phyloP scores from a whole-genome alignment of 2,888 invertebrate genomes.

The Drosophila borborema region DNA sequence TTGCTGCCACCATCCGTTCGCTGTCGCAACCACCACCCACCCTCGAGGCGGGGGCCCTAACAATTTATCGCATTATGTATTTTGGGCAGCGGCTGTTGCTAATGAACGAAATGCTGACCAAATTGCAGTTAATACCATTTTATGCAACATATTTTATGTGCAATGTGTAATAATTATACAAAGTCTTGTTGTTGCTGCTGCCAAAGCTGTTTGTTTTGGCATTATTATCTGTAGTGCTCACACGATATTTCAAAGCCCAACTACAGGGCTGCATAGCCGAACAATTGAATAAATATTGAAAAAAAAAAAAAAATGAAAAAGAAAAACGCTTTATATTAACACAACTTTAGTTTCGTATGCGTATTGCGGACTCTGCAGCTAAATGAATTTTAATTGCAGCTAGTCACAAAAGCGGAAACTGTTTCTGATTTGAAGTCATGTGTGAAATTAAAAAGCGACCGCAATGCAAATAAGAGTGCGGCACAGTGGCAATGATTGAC shows the following conservation, averaged over 20 bases:
- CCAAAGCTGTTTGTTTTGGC: constrained; percentile 40
- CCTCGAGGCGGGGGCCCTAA: constrained; percentile 11
- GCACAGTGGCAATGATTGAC: not conserved
- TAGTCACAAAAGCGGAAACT: constrained; percentile 40
- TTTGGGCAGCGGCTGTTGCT: constrained; percentile 50
- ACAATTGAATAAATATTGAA: constrained; percentile 51
- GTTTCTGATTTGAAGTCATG: constrained; percentile 59
- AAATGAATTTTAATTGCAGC: constrained; percentile 55
- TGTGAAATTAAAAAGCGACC: constrained; percentile 71
- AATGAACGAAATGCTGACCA: constrained; percentile 64
- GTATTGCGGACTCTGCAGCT: constrained; percentile 30
- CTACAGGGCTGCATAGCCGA: constrained; percentile 26
- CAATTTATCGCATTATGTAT: constrained; percentile 47
- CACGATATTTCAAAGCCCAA: constrained; percentile 20
- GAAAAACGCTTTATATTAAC: constrained; percentile 1
- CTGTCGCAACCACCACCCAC: not conserved
- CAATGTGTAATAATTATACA: constrained; percentile 59
- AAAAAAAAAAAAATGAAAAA: not conserved
- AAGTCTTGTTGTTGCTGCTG: constrained; percentile 24
- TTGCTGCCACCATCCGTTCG: not conserved
- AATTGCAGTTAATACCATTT: constrained; percentile 56
- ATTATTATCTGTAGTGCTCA: constrained; percentile 49
- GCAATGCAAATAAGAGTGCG: constrained; percentile 24
- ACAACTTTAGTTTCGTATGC: constrained; percentile 18
- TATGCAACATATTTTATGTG: constrained; percentile 70